Base-by-base conservation (phyloP, 2,888 invertebrate species). In the Hipparchia sbordonii region DNA sequence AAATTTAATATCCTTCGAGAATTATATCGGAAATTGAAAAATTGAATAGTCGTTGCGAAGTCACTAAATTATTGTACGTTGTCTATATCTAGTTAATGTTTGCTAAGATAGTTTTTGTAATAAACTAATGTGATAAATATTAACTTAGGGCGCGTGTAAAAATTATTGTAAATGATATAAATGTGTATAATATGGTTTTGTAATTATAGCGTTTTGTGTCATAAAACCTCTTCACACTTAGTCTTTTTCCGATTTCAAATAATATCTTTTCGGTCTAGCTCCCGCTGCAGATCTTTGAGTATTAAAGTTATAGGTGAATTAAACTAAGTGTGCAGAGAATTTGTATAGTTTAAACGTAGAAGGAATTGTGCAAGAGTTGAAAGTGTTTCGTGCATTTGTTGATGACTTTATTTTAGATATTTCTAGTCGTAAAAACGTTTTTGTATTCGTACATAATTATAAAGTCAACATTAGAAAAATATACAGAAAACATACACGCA, bases 21-120 rank as follows among this genome's bases (percentile, higher is more conserved):
- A 69, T 76, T 46, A 77, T 77, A 69, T 71, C 68, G 72, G 67
- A 70, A 76, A 52, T 5, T 51, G n/a, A 39, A 39, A 75, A 75
- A 77, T 70, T 67, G 67, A 71, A 77, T 79, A 80, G 87, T 84
- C 81, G 83, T 86, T 85, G 84, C 78, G 80, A 81, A 90, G 91
- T 92, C 90, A 91, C 87, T 90, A 90, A 90, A 88, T 88, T 89
- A 90, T 89, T 87, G 84, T 85, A 85, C 82, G 85, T 88, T 87
- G 84, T 85, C 82, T 85, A 61, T 69, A 61, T 61, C 52, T 69
- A 84, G 83, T 87, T 85, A 84, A 81, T 83, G 83, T 86, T 85
- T 72, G 83, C 82, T 86, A 83, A 82, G 77, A 81, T 83, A 82
- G 83, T 78, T 83, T 82, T 81, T 79, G 86, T 87, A 85, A 87